These are phyloP conservation scores for Sinocyclocheilus maitianheensis DNA, from an alignment of 2,113 vertebrate genomes.

Conservation along the genomic window DNA sequence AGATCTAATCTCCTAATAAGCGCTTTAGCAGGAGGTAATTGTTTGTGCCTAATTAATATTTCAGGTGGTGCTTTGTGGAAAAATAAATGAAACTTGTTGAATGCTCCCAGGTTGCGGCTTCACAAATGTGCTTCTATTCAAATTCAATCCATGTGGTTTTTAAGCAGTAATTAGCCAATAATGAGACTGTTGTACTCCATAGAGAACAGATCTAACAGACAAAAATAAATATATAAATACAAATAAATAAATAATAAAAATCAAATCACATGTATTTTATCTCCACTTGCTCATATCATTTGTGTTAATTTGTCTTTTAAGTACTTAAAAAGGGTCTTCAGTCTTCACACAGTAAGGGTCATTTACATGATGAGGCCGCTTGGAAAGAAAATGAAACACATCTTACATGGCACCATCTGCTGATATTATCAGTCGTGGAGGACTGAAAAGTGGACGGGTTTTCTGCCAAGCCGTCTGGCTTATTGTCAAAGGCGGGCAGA, in stretches of 20 bases:
- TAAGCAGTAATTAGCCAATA: constrained; percentile 51
- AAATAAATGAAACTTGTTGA: constrained; percentile 26
- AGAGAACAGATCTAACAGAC: constrained; percentile 56
- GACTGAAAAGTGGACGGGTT: constrained; percentile 39
- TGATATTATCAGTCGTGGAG: constrained; percentile 61
- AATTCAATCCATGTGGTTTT: constrained; percentile 15
- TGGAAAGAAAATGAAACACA: constrained; percentile 54
- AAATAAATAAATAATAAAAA: too few species aligned
- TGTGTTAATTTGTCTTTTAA: neutral
- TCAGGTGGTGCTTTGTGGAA: constrained; percentile 35
- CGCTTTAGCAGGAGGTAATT: constrained; percentile 13
- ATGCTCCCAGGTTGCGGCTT: constrained; percentile 7
- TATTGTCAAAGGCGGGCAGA: constrained; percentile 41
- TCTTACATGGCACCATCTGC: constrained; percentile 72
- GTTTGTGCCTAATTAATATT: constrained; percentile 38
- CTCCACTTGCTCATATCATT: neutral
- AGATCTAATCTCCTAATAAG: constrained; percentile 34
- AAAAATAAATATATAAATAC: too few species aligned
- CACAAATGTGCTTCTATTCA: neutral
- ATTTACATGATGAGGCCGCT: constrained; percentile 34
- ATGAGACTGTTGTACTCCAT: neutral
- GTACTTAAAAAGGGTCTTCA: neutral
- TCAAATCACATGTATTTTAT: neutral
- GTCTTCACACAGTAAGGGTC: neutral
- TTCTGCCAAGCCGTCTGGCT: constrained; percentile 56